Evolutionary conservation across 2,113 vertebrate species (phyloP), one percentile per base, ranked within the genome.

Genomic region (Regulus satrapa): DNA sequence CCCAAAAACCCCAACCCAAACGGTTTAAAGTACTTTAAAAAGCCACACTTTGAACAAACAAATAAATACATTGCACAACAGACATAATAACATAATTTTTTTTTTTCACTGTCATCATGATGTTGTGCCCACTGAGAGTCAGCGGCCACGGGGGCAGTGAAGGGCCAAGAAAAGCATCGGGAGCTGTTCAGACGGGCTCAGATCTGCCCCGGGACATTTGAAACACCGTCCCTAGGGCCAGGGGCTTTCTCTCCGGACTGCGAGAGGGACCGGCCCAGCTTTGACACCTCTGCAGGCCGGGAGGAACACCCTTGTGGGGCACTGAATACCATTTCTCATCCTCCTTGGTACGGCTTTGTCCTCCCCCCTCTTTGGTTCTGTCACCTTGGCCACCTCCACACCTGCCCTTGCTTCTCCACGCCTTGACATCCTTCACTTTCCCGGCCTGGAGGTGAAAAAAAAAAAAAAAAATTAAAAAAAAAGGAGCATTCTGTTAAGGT

Each of bases 1-100:
- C n/a, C n/a, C n/a, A n/a, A n/a, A n/a, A n/a, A n/a, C n/a, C n/a
- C n/a, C n/a, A n/a, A n/a, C n/a, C n/a, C n/a, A 29, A 56, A n/a
- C 8, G 0, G 7, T 40, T 54, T 10, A 25, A 38, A 68, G 14
- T 32, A 21, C 13, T 24, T 66, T 16, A 14, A 5, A 59, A 81
- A 48, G 4, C 24, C 1, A 1, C 6, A 6, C 0, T 46, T n/a
- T n/a, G n/a, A n/a, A n/a, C n/a, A 0, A 1, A 34, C 20, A 14
- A 25, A 40, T 45, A 32, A 32, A 29, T n/a, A 18, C 4, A 8
- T 38, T 31, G 25, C 6, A 4, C 16, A 48, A 13, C 3, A 1
- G 21, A 3, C 6, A 25, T 17, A n/a, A 38, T 16, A 13, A 52
- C 12, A 4, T 13, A 26, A 56, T 73, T 16, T 9, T 59, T 29